Conservation (phyloP, 2,888 invertebrate species). For the Athalia rosae region DNA sequence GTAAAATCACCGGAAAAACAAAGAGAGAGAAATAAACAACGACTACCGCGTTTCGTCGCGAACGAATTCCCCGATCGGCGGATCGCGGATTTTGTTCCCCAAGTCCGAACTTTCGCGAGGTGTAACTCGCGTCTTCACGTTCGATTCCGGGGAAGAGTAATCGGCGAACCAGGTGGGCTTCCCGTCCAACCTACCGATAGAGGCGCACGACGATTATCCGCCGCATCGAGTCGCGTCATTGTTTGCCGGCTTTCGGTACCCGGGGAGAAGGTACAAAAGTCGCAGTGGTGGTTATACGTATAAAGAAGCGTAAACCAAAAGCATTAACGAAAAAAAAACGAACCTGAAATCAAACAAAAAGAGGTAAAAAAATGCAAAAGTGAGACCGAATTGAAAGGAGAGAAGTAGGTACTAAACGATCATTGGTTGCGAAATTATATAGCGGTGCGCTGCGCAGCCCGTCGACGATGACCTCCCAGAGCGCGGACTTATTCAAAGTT, state of each 20-base stretch:
- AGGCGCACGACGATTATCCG: no score
- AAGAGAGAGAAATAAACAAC: slow-evolving; percentile 10
- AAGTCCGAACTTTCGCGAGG: no score
- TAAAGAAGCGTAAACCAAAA: slow-evolving; percentile 47
- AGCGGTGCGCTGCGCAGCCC: slow-evolving; percentile 53
- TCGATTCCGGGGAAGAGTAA: no score
- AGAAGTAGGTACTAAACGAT: slow-evolving; percentile 54
- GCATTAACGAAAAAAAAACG: slow-evolving; percentile 49
- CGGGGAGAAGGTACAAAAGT: neutral
- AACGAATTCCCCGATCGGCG: no score
- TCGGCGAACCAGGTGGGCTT: slow-evolving; percentile 63
- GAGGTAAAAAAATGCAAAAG: slow-evolving; percentile 47
- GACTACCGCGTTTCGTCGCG: neutral
- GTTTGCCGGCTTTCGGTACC: no score
- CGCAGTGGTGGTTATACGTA: slow-evolving; percentile 42
- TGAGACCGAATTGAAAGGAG: slow-evolving; percentile 25
- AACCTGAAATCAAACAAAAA: no score
- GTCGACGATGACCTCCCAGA: slow-evolving; percentile 71
- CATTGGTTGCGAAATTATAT: slow-evolving; percentile 70
- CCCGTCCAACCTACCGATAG: no score
- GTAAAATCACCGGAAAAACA: neutral
- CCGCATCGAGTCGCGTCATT: no score
- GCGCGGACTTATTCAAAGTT: slow-evolving; percentile 65
- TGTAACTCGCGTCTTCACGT: no score
- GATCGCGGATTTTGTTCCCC: no score